Evolutionary conservation across 1,140 invertebrate genomes (phyloP).

Genomic region (Eulimnadia texana): DNA sequence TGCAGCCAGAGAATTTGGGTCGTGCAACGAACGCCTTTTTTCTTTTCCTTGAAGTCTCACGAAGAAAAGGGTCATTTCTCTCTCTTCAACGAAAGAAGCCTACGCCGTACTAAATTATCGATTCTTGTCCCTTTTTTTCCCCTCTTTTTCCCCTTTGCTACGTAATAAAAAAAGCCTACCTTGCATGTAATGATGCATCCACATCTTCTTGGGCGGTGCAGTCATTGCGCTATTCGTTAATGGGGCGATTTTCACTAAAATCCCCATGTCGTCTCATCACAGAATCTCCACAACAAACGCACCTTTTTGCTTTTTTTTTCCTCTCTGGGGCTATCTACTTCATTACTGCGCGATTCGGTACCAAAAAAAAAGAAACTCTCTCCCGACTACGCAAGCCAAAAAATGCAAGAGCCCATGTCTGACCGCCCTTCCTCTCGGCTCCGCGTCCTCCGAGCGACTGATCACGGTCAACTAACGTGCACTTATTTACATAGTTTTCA

Average conservation of each 20-base stretch:
- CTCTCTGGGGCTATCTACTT: not conserved
- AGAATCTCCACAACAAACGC: not conserved
- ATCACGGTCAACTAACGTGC: too few relatives aligned
- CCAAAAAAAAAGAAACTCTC: not conserved
- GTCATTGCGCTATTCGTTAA: constrained; percentile 22
- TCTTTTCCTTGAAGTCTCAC: too few relatives aligned
- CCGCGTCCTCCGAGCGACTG: too few relatives aligned
- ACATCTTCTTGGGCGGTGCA: constrained; percentile 52
- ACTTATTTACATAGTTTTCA: too few relatives aligned
- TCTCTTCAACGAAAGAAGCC: too few relatives aligned
- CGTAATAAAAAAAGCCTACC: too few relatives aligned
- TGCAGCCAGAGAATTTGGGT: too few relatives aligned
- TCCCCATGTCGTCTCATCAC: constrained; percentile 13
- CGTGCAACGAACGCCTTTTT: too few relatives aligned
- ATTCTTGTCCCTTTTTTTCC: not conserved
- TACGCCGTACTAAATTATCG: not conserved
- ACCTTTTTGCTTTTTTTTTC: not conserved
- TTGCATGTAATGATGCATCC: constrained; percentile 49
- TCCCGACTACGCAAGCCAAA: too few relatives aligned
- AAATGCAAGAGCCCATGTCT: too few relatives aligned
- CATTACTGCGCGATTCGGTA: not conserved
- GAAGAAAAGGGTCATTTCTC: too few relatives aligned
- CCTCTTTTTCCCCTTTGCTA: not conserved
- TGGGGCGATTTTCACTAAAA: not conserved
- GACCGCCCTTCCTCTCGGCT: too few relatives aligned